A percentile compares a stretch with the other conserved stretches of the same genome.
Conservation (phyloP, 2,888 invertebrate genomes). For the Erebia palarica region DNA sequence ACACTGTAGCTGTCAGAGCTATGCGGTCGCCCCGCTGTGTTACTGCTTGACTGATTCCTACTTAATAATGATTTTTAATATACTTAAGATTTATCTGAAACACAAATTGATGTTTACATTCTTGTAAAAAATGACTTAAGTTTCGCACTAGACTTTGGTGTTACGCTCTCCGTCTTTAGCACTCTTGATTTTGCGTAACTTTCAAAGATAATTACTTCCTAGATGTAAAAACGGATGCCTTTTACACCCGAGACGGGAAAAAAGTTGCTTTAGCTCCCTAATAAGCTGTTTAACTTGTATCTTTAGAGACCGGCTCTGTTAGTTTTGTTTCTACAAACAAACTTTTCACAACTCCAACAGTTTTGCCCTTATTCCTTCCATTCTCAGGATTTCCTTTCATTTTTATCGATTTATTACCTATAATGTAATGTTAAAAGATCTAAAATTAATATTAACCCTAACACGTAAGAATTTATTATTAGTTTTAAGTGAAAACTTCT, state of each 20-base stretch:
- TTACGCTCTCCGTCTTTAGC: constrained; percentile 47
- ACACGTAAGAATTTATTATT: too few relatives aligned
- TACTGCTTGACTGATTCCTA: too few relatives aligned
- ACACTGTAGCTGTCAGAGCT: too few relatives aligned
- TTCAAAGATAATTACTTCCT: constrained; percentile 68
- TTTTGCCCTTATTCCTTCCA: not conserved
- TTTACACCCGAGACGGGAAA: constrained; percentile 49
- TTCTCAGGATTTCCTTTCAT: not conserved
- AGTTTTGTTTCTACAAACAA: constrained; percentile 8
- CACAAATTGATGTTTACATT: too few relatives aligned
- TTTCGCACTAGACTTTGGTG: constrained; percentile 9
- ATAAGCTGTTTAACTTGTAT: constrained; percentile 41
- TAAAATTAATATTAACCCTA: too few relatives aligned
- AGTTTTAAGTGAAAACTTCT: too few relatives aligned
- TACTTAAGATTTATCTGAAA: too few relatives aligned
- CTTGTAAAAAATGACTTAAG: too few relatives aligned
- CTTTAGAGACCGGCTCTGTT: constrained; percentile 19
- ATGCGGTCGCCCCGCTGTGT: too few relatives aligned
- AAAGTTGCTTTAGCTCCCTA: constrained; percentile 49
- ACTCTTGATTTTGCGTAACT: constrained; percentile 55
- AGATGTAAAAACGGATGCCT: constrained; percentile 61
- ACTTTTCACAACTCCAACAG: not conserved
- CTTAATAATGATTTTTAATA: too few relatives aligned
- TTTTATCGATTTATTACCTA: not conserved
- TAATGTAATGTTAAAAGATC: too few relatives aligned